These are phyloP conservation scores for Diorhabda carinulata DNA, from an alignment of 1,140 invertebrate genomes.

Conservation along the genomic window DNA sequence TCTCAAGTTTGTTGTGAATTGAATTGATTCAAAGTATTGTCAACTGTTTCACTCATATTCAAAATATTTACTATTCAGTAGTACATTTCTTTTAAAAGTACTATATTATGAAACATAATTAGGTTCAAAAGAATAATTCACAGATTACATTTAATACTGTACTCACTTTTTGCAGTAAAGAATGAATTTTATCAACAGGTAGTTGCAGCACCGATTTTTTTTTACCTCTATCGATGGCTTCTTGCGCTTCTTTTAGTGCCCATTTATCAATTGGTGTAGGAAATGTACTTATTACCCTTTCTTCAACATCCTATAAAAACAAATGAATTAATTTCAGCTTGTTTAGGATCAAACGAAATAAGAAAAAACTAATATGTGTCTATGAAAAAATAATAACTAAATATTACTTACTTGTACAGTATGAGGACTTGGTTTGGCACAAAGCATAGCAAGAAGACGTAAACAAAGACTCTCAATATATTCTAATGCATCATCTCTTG, in stretches of 20 bases:
- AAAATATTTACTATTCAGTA: too few relatives aligned
- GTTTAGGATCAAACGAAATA: not conserved
- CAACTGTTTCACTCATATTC: too few relatives aligned
- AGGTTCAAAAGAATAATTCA: too few relatives aligned
- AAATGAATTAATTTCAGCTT: not conserved
- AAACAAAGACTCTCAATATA: constrained; percentile 91
- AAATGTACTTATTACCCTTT: constrained; percentile 85
- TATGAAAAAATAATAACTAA: not conserved
- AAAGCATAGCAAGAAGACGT: constrained; percentile 82
- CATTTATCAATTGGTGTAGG: constrained; percentile 90
- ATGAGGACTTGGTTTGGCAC: constrained; percentile 76
- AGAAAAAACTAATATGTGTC: not conserved
- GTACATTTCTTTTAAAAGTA: too few relatives aligned
- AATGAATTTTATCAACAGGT: constrained; percentile 88
- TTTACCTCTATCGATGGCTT: constrained; percentile 76
- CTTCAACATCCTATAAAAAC: constrained; percentile 78
- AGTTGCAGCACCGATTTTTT: constrained; percentile 78
- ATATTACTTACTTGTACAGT: constrained; percentile 58
- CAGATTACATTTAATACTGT: not conserved
- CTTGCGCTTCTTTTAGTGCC: constrained; percentile 84
- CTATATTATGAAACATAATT: too few relatives aligned
- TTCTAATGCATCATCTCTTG: constrained; percentile 84
- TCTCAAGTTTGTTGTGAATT: too few relatives aligned
- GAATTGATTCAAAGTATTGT: too few relatives aligned
- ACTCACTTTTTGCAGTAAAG: constrained; percentile 80